Conservation (phyloP, 1,140 invertebrate genomes). For the Melipona quadrifasciata region DNA sequence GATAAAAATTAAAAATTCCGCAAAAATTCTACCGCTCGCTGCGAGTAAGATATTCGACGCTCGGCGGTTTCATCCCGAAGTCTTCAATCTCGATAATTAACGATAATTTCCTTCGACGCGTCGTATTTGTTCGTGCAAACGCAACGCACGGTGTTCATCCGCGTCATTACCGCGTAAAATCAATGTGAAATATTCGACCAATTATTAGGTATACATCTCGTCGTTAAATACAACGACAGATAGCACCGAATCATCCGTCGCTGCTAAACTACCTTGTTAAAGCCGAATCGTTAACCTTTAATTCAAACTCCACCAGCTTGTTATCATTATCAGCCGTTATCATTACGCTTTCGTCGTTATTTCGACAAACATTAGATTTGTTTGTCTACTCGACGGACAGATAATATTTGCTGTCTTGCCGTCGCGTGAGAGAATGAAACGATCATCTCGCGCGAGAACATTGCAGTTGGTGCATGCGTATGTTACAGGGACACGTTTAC, state of each 20-base stretch:
- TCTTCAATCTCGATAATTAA: too few relatives aligned
- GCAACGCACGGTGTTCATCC: not conserved
- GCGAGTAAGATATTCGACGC: too few relatives aligned
- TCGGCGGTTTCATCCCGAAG: not conserved
- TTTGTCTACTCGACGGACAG: not conserved
- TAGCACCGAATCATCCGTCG: not conserved
- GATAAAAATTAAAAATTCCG: too few relatives aligned
- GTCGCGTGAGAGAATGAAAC: not conserved
- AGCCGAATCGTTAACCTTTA: slow-evolving; percentile 1
- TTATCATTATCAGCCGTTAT: slow-evolving; percentile 3
- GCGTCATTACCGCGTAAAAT: not conserved
- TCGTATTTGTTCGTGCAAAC: not conserved
- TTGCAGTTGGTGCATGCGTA: not conserved
- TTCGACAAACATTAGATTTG: not conserved
- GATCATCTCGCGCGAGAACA: too few relatives aligned
- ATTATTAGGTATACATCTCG: not conserved
- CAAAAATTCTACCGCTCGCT: too few relatives aligned
- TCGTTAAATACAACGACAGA: not conserved
- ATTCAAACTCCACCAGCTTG: not conserved
- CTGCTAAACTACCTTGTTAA: not conserved
- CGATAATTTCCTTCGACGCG: not conserved
- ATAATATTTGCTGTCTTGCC: not conserved
- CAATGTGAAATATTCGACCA: not conserved
- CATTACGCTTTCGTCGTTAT: not conserved
- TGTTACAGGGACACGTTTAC: not conserved